Evolutionary conservation across 1,140 invertebrate species (phyloP).

Genomic region (Vanessa tameamea): DNA sequence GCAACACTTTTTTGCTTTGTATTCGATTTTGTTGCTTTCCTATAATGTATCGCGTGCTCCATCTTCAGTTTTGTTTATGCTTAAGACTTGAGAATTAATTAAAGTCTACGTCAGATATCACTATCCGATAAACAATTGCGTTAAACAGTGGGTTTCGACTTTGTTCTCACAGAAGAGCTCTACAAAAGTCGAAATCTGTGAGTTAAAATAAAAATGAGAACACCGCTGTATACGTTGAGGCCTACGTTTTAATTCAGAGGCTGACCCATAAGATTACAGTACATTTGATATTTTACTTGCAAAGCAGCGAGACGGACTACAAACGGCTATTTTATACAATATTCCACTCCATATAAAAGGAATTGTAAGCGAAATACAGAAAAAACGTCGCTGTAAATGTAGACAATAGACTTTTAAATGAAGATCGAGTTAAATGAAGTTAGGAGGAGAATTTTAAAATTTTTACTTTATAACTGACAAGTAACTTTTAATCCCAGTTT

Average conservation of each 20-base stretch:
- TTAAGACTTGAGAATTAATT: too few species aligned
- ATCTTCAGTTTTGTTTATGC: too few species aligned
- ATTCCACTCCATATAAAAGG: constrained; percentile 35
- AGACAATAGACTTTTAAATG: constrained; percentile 32
- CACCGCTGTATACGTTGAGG: too few species aligned
- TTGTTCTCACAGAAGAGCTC: too few species aligned
- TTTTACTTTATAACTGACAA: constrained; percentile 6
- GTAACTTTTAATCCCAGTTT: constrained; percentile 3
- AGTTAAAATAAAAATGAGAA: too few species aligned
- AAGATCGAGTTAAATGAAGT: constrained; percentile 28
- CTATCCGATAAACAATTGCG: too few species aligned
- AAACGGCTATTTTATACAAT: constrained; percentile 44
- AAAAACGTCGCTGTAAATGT: constrained; percentile 21
- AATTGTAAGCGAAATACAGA: constrained; percentile 32
- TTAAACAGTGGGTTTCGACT: too few species aligned
- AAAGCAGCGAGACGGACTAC: constrained; percentile 38
- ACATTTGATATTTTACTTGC: constrained; percentile 40
- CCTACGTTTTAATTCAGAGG: constrained; percentile 10
- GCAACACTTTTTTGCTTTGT: too few species aligned
- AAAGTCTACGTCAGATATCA: too few species aligned
- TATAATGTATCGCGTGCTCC: too few species aligned
- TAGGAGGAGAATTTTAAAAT: constrained; percentile 15
- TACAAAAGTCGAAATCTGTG: too few species aligned
- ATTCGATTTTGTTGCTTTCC: too few species aligned
- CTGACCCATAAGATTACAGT: constrained; percentile 17